Base-by-base conservation (phyloP, 2,888 invertebrate species). In the Crematogaster levior region DNA sequence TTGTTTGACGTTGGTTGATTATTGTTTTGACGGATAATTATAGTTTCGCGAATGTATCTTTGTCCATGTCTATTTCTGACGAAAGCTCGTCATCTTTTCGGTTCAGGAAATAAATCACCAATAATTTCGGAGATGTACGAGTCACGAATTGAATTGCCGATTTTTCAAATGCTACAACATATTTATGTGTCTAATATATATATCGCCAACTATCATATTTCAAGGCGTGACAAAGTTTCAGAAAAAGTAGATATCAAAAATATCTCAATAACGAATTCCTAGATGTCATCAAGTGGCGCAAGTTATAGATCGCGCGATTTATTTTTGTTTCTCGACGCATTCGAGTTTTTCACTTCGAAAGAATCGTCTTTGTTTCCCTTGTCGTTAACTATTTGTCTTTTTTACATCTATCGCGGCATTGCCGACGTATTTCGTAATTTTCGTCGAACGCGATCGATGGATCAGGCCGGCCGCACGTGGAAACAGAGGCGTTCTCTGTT, bases 401-500 rank as follows among this genome's bases (percentile, higher is more conserved):
- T 48, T 37, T 65, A 40, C 30, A 12, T 15, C 15, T 6, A 24
- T 65, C n/a, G 48, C 48, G 30, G 34, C 40, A 46, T 9, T 34
- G 63, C 18, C 58, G 37, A 24, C 53, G 30, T 40, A 72, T 82
- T 65, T 72, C 73, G 66, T 68, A 79, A 82, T 68, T 82, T 82
- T 82, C 82, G 82, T 66, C 66, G 82, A 82, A 82, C n/a, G 24
- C 60, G 60, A 82, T 82, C 82, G 82, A 74, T 30, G 72, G 65
- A 83, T 89, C 87, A 84, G 74, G 72, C 79, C 56, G 60, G 65
- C 84, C 85, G 61, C 84, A 84, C 82, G 84, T 83, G 89, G 84
- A 85, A 84, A 91, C 89, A 91, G 89, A 84, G 90, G 74, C 77
- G 37, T 51, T 46, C 85, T 84, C 90, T 91, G 90, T 90, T 91